These are phyloP conservation scores for Todus mexicanus DNA, from an alignment of 2,797 vertebrate species.

Conservation along the genomic window DNA sequence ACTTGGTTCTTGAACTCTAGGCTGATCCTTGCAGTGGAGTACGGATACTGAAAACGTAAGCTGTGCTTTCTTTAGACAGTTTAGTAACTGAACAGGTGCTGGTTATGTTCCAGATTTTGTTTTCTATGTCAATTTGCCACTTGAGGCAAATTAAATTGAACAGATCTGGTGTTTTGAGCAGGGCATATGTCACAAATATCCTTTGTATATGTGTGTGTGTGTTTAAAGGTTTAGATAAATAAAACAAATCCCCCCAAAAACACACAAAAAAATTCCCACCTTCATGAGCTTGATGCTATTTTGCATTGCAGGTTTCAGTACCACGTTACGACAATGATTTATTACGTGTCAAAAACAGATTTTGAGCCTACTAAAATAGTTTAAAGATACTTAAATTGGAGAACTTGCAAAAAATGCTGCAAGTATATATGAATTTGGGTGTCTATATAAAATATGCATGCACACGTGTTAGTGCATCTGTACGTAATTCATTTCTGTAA, in stretches of 20 bases:
- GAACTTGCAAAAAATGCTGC: not conserved
- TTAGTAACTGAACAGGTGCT: not conserved
- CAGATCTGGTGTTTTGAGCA: not conserved
- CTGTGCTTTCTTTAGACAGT: not conserved
- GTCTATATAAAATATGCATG: accelerated
- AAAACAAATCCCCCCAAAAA: too few relatives aligned
- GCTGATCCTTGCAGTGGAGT: not conserved
- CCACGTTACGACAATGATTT: not conserved
- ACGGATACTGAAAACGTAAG: not conserved
- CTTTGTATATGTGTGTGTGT: not conserved
- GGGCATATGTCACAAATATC: not conserved
- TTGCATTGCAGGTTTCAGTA: not conserved
- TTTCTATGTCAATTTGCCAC: not conserved
- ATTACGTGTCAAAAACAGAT: not conserved
- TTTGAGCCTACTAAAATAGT: not conserved
- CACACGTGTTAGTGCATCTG: not conserved
- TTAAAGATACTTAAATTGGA: not conserved
- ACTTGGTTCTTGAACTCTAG: not conserved
- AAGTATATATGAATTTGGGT: not conserved
- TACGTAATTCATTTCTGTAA: not conserved
- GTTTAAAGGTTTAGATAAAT: not conserved
- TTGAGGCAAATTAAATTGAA: not conserved
- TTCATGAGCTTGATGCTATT: not conserved
- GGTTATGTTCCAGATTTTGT: not conserved
- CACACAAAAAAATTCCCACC: not conserved